These are phyloP conservation scores for Halcyon chelicuti DNA, from an alignment of 2,797 vertebrate genomes.

Conservation along the genomic window DNA sequence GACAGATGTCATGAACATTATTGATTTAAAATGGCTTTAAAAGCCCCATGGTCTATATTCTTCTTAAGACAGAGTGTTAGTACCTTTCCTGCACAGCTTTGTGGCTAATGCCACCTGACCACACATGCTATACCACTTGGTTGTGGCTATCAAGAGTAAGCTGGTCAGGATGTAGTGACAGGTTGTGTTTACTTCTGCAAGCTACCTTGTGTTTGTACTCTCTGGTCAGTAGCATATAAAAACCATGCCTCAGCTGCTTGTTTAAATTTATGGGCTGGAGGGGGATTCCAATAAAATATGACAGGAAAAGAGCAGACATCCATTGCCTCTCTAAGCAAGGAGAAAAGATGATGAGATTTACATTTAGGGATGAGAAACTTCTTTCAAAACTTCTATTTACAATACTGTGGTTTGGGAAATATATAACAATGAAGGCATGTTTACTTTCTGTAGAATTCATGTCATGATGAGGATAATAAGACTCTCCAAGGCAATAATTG, in stretches of 20 bases:
- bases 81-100: neutral
- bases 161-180: neutral
- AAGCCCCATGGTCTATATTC: neutral
- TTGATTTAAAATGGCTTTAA: neutral
- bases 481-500: slow-evolving; percentile 79
- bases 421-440: slow-evolving; percentile 56
- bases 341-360: neutral
- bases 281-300: neutral
- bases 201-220: neutral
- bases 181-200: neutral
- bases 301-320: neutral
- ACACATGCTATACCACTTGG: neutral
- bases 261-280: fast-evolving
- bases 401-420: slow-evolving; percentile 55
- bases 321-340: neutral
- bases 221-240: neutral
- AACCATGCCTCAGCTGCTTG: neutral
- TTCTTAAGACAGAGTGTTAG: neutral
- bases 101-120: neutral
- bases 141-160: neutral
- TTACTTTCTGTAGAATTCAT: slow-evolving; percentile 76
- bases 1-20: neutral
- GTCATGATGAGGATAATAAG: slow-evolving; percentile 75
- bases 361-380: neutral
- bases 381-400: slow-evolving; percentile 31